Percentiles rank a stretch among this genome's conserved stretches.
These are phyloP conservation scores for Oreortyx pictus DNA, from an alignment of 2,797 vertebrate genomes.

Conservation along the genomic window DNA sequence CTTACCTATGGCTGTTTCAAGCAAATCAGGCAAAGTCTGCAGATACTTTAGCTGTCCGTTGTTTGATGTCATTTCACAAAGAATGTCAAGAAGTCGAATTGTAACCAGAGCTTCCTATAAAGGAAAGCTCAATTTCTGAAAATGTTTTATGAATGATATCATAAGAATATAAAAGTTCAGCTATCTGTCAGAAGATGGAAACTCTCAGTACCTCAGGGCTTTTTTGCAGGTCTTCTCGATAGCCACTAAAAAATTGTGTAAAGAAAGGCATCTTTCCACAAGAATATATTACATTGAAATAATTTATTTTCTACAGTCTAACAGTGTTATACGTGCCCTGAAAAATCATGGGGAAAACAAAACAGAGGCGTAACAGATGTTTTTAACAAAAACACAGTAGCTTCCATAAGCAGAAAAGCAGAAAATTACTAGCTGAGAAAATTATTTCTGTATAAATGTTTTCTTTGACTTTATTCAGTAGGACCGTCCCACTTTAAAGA, in stretches of 20 bases:
- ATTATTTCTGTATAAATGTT: slow-evolving; percentile 73
- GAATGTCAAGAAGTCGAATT: slow-evolving; percentile 89
- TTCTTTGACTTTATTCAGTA: slow-evolving; percentile 68
- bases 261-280: background rate
- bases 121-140: slow-evolving; percentile 61
- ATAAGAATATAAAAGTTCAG: background rate
- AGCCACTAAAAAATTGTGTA: background rate
- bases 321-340: background rate
- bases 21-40: slow-evolving; percentile 87
- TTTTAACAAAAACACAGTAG: slow-evolving; percentile 69
- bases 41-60: slow-evolving; percentile 83
- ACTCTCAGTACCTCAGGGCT: background rate
- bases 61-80: slow-evolving; percentile 94
- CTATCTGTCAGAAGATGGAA: background rate
- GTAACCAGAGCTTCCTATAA: slow-evolving; percentile 87
- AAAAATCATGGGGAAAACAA: slow-evolving; percentile 41
- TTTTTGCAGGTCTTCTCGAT: background rate
- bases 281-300: background rate
- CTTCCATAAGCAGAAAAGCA: slow-evolving; percentile 66
- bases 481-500: slow-evolving; percentile 64
- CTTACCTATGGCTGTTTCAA: slow-evolving; percentile 88
- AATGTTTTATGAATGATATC: background rate
- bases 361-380: slow-evolving; percentile 52
- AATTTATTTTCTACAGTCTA: background rate
- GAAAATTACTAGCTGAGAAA: slow-evolving; percentile 73